These are phyloP conservation scores for Gadus chalcogrammus DNA, from an alignment of 2,113 vertebrate species.

Conservation along the genomic window DNA sequence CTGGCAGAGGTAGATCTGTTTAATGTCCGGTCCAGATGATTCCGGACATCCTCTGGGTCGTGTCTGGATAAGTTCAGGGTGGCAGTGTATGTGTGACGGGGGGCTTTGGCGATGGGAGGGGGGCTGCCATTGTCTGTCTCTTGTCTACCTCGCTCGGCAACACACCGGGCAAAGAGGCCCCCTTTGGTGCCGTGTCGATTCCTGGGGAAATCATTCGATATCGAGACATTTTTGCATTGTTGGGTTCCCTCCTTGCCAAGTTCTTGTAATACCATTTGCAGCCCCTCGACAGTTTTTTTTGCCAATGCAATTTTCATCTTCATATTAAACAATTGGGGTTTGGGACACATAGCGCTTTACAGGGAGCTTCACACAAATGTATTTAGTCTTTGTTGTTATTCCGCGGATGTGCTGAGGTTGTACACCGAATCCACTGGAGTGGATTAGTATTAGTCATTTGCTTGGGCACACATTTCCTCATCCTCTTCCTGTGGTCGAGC, in stretches of 20 bases:
- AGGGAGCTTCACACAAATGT: too few species aligned
- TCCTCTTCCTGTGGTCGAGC: background rate
- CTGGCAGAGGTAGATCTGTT: too few species aligned
- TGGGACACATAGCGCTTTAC: too few species aligned
- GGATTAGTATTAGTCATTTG: background rate
- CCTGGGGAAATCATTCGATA: conserved; percentile 26
- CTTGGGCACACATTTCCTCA: background rate
- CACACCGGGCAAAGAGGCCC: conserved; percentile 5
- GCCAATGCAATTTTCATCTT: background rate
- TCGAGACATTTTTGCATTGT: background rate
- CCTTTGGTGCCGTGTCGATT: conserved; percentile 22
- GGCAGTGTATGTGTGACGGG: too few species aligned
- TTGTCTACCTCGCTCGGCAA: conserved; percentile 15
- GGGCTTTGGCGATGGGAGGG: background rate
- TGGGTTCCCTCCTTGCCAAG: background rate
- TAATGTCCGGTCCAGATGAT: too few species aligned
- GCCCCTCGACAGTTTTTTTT: conserved; percentile 6
- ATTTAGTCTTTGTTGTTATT: background rate
- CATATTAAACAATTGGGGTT: background rate
- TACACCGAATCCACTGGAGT: background rate
- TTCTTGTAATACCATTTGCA: background rate
- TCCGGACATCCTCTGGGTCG: too few species aligned
- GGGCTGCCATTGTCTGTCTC: conserved; percentile 23
- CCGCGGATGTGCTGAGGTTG: background rate
- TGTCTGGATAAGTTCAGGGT: too few species aligned